Percentiles rank a stretch among this genome's conserved stretches.
Conservation (phyloP, 1,140 invertebrate genomes). For the Drosophila mayri region DNA sequence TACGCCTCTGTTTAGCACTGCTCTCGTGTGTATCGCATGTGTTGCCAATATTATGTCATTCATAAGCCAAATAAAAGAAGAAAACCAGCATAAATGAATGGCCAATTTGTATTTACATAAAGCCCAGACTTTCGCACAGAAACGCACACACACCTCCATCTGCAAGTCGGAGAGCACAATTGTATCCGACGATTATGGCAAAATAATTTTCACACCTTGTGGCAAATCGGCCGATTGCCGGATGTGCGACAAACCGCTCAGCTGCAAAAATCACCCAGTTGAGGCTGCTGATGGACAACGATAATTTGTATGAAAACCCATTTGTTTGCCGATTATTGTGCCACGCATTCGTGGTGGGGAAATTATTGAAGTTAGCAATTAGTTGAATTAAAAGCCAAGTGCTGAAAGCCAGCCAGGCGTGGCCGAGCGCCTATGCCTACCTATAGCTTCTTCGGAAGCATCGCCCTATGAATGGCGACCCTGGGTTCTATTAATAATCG, state of each 20-base stretch:
- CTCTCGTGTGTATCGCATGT: slow-evolving; percentile 28
- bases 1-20: slow-evolving; percentile 22
- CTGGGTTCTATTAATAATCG: slow-evolving; percentile 67
- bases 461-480: slow-evolving; percentile 24
- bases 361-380: slow-evolving; percentile 80
- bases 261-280: slow-evolving; percentile 24
- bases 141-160: slow-evolving; percentile 6
- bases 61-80: slow-evolving; percentile 35
- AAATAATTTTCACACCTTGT: slow-evolving; percentile 71
- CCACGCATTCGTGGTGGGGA: slow-evolving; percentile 39
- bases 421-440: slow-evolving; percentile 28
- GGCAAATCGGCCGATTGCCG: slow-evolving; percentile 40
- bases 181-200: slow-evolving; percentile 59
- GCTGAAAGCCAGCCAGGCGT: slow-evolving; percentile 47
- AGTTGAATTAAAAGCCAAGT: slow-evolving; percentile 61
- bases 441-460: slow-evolving; percentile 8
- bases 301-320: slow-evolving; percentile 49
- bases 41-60: slow-evolving; percentile 62
- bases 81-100: slow-evolving; percentile 54
- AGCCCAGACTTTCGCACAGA: slow-evolving; percentile 38
- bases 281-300: slow-evolving; percentile 34
- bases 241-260: slow-evolving; percentile 57
- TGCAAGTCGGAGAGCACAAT: slow-evolving; percentile 28
- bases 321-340: slow-evolving; percentile 64
- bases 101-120: slow-evolving; percentile 56